Evolutionary conservation across 2,113 vertebrate species (phyloP).

Genomic region (Cochlearius cochlearius): DNA sequence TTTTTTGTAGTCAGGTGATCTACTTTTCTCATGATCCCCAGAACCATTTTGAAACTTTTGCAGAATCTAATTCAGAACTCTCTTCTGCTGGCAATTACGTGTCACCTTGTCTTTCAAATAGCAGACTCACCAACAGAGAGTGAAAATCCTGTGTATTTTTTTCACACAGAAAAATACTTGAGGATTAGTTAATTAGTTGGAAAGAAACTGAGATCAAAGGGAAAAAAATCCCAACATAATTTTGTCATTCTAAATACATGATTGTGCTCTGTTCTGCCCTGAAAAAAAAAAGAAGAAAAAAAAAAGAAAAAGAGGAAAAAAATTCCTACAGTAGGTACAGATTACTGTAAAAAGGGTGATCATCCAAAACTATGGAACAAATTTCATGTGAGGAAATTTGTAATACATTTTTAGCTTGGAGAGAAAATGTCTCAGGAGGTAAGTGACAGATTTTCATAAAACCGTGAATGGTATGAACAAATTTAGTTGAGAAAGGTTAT

Average conservation of each 20-base stretch:
- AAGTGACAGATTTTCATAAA: not conserved
- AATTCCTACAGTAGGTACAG: accelerated
- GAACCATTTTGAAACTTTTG: not conserved
- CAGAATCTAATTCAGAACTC: not conserved
- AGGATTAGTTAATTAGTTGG: not conserved
- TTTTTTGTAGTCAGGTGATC: not conserved
- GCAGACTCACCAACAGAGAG: not conserved
- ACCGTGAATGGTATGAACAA: not conserved
- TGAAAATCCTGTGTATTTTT: not conserved
- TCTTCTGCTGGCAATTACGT: not conserved
- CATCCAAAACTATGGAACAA: not conserved
- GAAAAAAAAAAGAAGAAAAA: too few species aligned
- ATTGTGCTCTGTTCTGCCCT: not conserved
- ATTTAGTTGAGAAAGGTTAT: not conserved
- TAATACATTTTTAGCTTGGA: not conserved
- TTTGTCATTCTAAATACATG: not conserved
- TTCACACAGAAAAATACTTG: not conserved
- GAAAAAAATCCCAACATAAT: not conserved
- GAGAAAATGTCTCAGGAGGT: not conserved
- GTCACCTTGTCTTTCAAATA: not conserved
- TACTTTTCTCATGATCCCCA: not conserved
- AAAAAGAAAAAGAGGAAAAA: accelerated
- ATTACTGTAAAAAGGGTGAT: not conserved
- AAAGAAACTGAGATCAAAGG: not conserved
- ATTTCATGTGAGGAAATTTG: not conserved